Evolutionary conservation across 2,797 vertebrate genomes (phyloP), one percentile per base, ranked within the genome.

Genomic region (Hipposideros larvatus): DNA sequence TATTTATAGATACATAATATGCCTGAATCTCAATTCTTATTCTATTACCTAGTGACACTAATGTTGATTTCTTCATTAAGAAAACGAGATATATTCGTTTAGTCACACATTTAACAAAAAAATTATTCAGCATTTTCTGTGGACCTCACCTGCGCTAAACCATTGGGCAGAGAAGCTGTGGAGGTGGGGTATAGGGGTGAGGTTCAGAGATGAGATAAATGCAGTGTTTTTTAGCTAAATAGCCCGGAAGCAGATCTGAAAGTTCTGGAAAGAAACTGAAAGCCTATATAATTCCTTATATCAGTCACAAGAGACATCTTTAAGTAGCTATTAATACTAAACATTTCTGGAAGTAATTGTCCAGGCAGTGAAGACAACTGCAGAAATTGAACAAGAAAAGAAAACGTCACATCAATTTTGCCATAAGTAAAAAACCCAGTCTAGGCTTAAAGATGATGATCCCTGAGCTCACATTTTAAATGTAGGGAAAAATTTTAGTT

Each of bases 211-310:
- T 16, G 51, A 85, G 48, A 78, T 55, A 55, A 59, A 79, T 48
- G 59, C 22, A 74, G 0, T 71, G 9, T 73, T 41, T 87, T 41
- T 31, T 59, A 63, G 71, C 10, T 75, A 79, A 46, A 87, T 48
- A 66, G 34, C 59, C 89, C 71, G 14, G 87, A 93, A 87, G 34
- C 48, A 68, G 78, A 70, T 82, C 28, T 95, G 84, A 28, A 95
- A 77, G 51, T 79, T 95, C 53, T 75, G n/a, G 24, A 84, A 77
- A 92, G 41, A 87, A 61, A 75, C 1, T 15, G 11, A 68, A 80
- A 21, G 7, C 19, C 34, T 75, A 7, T 59, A 22, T 21, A 53
- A 28, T 34, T 84, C 19, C 90, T 88, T 48, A 24, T 53, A n/a
- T 80, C 26, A 22, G 8, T 90, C 77, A 82, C 61, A 85, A 51